A percentile compares a stretch with the other conserved stretches of the same genome.
These are phyloP conservation scores for Agrenia bidenticulata DNA, from an alignment of 2,888 invertebrate species.

Conservation along the genomic window DNA sequence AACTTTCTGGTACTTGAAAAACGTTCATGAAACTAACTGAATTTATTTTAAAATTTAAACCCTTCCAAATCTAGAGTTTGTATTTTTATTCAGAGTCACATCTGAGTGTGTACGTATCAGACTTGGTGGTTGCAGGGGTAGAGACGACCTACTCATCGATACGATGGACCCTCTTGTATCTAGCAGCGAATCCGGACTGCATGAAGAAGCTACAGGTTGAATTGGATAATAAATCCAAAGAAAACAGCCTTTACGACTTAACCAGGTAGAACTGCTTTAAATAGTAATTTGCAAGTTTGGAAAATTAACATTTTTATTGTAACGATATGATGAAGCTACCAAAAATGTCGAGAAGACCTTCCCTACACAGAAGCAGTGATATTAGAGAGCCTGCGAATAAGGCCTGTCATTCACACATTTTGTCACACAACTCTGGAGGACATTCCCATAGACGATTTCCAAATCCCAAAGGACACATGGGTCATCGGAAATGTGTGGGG, in stretches of 20 bases:
- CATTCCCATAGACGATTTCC: slow-evolving; percentile 31
- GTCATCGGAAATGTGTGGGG: slow-evolving; percentile 39
- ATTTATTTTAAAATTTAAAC: no score
- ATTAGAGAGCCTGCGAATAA: neutral
- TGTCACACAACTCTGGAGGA: slow-evolving; percentile 36
- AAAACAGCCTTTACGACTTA: neutral
- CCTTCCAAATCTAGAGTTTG: no score
- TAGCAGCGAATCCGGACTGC: neutral
- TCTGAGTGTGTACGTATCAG: neutral
- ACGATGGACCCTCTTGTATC: neutral
- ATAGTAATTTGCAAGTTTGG: no score
- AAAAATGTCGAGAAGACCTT: neutral
- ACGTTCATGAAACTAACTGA: no score
- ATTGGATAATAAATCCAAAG: neutral
- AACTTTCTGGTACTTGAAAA: no score
- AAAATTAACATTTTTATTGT: neutral
- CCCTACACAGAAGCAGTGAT: neutral
- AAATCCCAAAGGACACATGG: slow-evolving; percentile 39
- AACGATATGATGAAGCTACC: neutral
- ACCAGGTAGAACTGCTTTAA: neutral
- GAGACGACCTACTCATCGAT: neutral
- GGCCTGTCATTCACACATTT: neutral
- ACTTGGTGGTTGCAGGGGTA: neutral
- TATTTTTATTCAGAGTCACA: neutral
- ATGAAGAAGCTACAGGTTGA: neutral